These are phyloP conservation scores for Mylabris phalerata DNA, from an alignment of 1,140 invertebrate genomes.

Conservation along the genomic window DNA sequence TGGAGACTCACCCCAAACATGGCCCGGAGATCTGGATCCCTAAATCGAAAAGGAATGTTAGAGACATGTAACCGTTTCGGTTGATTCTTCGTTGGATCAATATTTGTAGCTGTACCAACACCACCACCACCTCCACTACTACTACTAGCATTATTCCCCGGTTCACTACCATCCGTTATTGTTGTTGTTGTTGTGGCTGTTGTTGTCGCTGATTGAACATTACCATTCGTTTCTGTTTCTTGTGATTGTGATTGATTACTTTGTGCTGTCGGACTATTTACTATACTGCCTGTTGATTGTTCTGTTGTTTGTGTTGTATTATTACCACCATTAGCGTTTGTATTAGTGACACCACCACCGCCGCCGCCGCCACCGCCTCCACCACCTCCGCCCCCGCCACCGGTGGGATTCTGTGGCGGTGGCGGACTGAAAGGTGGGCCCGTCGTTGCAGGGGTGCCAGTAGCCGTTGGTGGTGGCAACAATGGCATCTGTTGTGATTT, in stretches of 20 bases:
- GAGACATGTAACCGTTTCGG: conserved; percentile 90
- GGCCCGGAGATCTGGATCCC: conserved; percentile 93
- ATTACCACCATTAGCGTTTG: too few relatives aligned
- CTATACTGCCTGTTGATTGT: conserved; percentile 47
- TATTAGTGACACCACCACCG: too few relatives aligned
- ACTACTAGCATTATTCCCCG: conserved; percentile 9
- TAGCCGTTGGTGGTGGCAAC: conserved; percentile 41
- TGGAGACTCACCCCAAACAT: conserved; percentile 87
- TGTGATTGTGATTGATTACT: conserved; percentile 8
- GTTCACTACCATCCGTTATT: conserved; percentile 26
- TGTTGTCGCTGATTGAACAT: conserved; percentile 33
- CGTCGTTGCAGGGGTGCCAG: conserved; percentile 44
- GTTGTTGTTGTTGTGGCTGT: conserved; percentile 16
- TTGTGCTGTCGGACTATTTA: conserved; percentile 34
- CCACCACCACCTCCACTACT: conserved; percentile 21
- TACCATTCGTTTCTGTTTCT: conserved; percentile 25
- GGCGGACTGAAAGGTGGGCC: conserved; percentile 31
- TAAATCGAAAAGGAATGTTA: conserved; percentile 98
- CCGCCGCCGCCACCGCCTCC: conserved; percentile 1
- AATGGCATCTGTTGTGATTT: conserved; percentile 48
- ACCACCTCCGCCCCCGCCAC: not conserved
- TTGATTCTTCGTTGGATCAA: conserved; percentile 46
- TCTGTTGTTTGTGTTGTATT: conserved; percentile 6
- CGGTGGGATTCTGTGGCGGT: not conserved
- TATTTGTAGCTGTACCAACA: conserved; percentile 5